Evolutionary conservation across 2,797 vertebrate species (phyloP), one percentile per base, ranked within the genome.

Genomic region (Leptodactylus fallax): DNA sequence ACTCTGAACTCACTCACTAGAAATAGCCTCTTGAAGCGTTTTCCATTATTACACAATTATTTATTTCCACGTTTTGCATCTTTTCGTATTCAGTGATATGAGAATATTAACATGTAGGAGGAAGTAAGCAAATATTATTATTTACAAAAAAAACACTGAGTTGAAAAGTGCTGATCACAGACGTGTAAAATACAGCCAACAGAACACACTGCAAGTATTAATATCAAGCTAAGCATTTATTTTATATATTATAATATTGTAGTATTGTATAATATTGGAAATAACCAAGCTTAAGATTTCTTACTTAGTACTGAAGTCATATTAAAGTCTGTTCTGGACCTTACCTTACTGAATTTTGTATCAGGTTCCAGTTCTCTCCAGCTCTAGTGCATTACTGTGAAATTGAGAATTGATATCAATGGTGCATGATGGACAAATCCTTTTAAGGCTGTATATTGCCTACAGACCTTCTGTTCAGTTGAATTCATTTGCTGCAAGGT

Each of bases 1-100:
- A 55, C 69, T 53, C 79, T 53, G 77, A 80, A 80, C 51, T 58
- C 49, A 25, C 47, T 85, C 9, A 72, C 61, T 67, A 79, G 63
- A 69, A 80, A 71, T 19, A 69, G 49, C 11, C 23, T 13, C 25
- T 61, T 72, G 6, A 4, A 81, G 55, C 25, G 19, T 47, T 23
- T 55, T 85, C 71, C 27, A 56, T 58, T 49, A 61, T 23, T 82
- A 82, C 23, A n/a, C 16, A 17, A 11, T 82, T 83, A 25, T 69
- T 19, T 12, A 51, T 53, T 17, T 67, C 7, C n/a, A 67, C 36
- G 47, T 10, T 47, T 72, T 47, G 9, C 17, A 47, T 47, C 47
- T 72, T 7, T 0, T 45, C 0, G 2, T 47, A 17, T 72, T 45
- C 45, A 8, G 36, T 19, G 16, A 45, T 19, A 19, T 72, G 69